Evolutionary conservation across 2,113 vertebrate genomes (phyloP).

Genomic region (Scortum barcoo): DNA sequence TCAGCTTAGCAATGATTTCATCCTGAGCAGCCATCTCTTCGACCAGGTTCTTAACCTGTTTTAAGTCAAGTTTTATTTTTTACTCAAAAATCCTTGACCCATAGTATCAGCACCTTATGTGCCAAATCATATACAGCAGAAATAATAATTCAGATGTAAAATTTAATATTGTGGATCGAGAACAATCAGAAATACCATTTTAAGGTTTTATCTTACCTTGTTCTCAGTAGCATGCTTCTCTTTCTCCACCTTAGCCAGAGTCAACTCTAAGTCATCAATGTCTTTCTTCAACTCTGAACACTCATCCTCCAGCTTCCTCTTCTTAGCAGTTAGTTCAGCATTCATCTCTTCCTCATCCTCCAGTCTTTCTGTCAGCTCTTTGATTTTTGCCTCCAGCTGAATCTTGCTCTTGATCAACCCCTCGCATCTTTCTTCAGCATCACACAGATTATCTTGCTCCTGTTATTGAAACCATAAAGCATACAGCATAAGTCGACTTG

Average conservation of each 20-base stretch:
- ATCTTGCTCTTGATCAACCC: conserved; percentile 92
- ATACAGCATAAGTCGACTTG: too few relatives aligned
- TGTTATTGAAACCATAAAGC: conserved; percentile 49
- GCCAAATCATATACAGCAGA: too few relatives aligned
- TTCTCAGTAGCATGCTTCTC: conserved; percentile 93
- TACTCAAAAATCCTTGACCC: too few relatives aligned
- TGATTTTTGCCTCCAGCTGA: conserved; percentile 89
- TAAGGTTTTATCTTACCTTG: too few relatives aligned
- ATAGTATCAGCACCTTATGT: too few relatives aligned
- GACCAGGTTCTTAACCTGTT: too few relatives aligned
- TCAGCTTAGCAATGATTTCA: conserved; percentile 88
- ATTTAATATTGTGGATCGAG: too few relatives aligned
- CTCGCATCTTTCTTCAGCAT: conserved; percentile 90
- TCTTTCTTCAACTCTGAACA: conserved; percentile 79
- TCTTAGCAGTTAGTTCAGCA: conserved; percentile 88
- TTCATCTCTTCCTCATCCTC: conserved; percentile 92
- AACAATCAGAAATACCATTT: too few relatives aligned
- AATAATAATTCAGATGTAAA: too few relatives aligned
- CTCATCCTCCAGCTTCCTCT: conserved; percentile 89
- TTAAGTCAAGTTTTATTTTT: too few relatives aligned
- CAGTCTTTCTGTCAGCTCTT: conserved; percentile 88
- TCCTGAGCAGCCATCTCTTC: too few relatives aligned
- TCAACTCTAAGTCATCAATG: conserved; percentile 77
- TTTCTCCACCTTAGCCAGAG: conserved; percentile 87
- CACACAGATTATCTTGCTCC: conserved; percentile 91